phyloP scores from a whole-genome alignment of 2,113 vertebrate species.

The Gadus macrocephalus region DNA sequence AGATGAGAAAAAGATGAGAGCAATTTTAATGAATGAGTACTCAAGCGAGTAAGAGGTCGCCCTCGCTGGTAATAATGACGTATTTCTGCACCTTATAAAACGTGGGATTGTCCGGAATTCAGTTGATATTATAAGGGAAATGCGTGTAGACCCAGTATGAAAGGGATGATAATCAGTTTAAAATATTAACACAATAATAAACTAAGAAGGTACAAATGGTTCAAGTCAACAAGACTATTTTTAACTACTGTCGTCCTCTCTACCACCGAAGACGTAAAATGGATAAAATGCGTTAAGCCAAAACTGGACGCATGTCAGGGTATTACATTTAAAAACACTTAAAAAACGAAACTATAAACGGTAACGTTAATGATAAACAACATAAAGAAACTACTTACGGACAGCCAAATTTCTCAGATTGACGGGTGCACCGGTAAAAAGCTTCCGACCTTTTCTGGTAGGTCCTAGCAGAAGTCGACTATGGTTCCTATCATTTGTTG shows the following conservation, averaged over 20 bases:
- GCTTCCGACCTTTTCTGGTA: background rate
- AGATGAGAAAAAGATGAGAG: no score
- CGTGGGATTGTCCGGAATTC: constrained; percentile 9
- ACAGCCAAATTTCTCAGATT: constrained; percentile 20
- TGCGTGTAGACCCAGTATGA: constrained; percentile 8
- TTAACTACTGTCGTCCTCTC: background rate
- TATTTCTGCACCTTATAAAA: constrained; percentile 24
- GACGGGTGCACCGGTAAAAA: constrained; percentile 6
- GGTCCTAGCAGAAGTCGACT: no score
- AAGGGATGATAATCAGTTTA: background rate
- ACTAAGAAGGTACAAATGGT: constrained; percentile 36
- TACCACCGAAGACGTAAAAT: background rate
- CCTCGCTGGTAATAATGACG: no score
- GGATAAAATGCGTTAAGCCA: background rate
- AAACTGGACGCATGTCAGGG: no score
- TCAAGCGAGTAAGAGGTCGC: no score
- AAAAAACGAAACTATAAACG: background rate
- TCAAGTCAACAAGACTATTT: constrained; percentile 21
- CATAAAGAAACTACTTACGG: constrained; percentile 12
- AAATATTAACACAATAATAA: constrained; percentile 39
- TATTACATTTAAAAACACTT: background rate
- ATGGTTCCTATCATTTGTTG: constrained; percentile 35
- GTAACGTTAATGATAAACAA: no score
- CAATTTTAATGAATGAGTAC: no score
- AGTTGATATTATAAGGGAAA: background rate